Evolutionary conservation across 2,797 vertebrate genomes (phyloP).

Genomic region (Pseudomugil tenellus): DNA sequence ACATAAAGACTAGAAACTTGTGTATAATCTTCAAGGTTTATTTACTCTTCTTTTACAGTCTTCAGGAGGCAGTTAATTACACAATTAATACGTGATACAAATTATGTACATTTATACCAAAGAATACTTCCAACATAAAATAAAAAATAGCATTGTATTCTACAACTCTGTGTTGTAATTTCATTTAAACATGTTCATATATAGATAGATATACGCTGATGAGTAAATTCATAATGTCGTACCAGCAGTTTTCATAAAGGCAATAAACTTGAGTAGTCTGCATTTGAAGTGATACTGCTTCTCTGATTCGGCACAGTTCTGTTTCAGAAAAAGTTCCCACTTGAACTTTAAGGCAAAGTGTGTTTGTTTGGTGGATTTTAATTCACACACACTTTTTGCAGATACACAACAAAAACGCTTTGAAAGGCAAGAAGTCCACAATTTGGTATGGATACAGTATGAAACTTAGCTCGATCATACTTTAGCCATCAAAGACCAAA

Average conservation of each 20-base stretch:
- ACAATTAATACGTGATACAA: slow-evolving; percentile 87
- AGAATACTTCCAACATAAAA: slow-evolving; percentile 87
- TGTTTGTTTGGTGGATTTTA: slow-evolving; percentile 88
- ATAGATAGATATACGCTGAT: slow-evolving; percentile 87
- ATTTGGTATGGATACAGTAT: slow-evolving; percentile 87
- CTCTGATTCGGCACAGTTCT: slow-evolving; percentile 87
- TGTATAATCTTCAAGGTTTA: slow-evolving; percentile 85
- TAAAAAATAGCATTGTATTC: slow-evolving; percentile 86
- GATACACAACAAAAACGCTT: slow-evolving; percentile 84
- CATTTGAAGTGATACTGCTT: slow-evolving; percentile 85
- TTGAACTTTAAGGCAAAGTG: slow-evolving; percentile 89
- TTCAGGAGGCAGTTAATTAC: slow-evolving; percentile 88
- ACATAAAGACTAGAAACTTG: slow-evolving; percentile 44
- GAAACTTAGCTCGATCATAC: slow-evolving; percentile 80
- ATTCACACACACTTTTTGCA: slow-evolving; percentile 88
- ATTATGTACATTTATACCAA: slow-evolving; percentile 88
- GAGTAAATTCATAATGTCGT: slow-evolving; percentile 86
- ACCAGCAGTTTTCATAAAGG: slow-evolving; percentile 86
- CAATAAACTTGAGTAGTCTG: slow-evolving; percentile 85
- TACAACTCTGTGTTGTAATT: slow-evolving; percentile 84
- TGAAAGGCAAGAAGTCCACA: slow-evolving; percentile 84
- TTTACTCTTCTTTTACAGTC: slow-evolving; percentile 85
- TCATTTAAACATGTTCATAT: slow-evolving; percentile 85
- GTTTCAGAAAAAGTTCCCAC: slow-evolving; percentile 84
- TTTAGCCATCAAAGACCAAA: slow-evolving; percentile 75